Conservation (phyloP, 2,888 invertebrate species). For the Diaprepes abbreviatus region DNA sequence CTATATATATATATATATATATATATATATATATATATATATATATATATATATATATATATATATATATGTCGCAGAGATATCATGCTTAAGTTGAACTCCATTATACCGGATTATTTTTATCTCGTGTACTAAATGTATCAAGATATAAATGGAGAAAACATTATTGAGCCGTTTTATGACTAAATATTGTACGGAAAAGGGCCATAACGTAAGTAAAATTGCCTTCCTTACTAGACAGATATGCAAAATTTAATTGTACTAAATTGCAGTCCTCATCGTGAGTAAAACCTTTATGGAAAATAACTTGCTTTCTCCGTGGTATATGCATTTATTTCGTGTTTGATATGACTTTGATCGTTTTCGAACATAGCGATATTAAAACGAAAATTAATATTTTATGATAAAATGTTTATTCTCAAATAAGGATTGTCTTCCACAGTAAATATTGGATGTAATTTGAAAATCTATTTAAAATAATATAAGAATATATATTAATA, state of each 20-base stretch:
- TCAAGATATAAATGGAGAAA: background rate
- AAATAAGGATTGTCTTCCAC: too few relatives aligned
- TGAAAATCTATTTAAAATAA: too few relatives aligned
- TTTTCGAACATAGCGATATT: constrained; percentile 12
- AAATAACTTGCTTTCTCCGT: constrained; percentile 12
- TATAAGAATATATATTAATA: too few relatives aligned
- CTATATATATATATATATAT: too few relatives aligned
- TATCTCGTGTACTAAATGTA: too few relatives aligned
- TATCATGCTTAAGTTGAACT: too few relatives aligned
- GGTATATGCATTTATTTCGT: constrained; percentile 19
- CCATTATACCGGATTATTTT: too few relatives aligned
- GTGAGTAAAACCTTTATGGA: constrained; percentile 53
- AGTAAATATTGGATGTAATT: too few relatives aligned
- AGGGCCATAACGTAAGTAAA: constrained; percentile 22
- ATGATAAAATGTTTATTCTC: background rate
- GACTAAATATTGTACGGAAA: background rate
- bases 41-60: too few relatives aligned
- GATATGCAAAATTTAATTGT: constrained; percentile 56
- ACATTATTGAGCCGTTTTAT: background rate
- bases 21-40: too few relatives aligned
- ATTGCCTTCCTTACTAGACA: constrained; percentile 47
- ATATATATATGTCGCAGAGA: too few relatives aligned
- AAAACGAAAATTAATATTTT: constrained; percentile 3
- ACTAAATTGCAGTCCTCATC: constrained; percentile 51
- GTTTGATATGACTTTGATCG: constrained; percentile 21